Base-by-base conservation (phyloP, 2,888 invertebrate species). In the Hyalella azteca region DNA sequence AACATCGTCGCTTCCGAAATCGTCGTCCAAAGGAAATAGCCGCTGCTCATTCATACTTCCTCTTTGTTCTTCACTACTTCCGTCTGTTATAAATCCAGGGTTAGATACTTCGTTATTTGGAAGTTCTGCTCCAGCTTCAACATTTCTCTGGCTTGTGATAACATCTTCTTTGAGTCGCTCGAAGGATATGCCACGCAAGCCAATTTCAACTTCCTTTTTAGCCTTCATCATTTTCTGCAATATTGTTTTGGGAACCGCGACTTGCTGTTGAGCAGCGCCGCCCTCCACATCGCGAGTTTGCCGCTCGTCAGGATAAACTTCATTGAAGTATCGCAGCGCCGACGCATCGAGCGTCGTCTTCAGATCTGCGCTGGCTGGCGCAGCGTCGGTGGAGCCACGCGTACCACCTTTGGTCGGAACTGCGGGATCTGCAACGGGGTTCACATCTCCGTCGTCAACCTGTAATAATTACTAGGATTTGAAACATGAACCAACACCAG, bases 251-350 rank as follows among this genome's bases (percentile, higher is more conserved):
- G 66, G 66, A 9, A 7, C 29, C n/a, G 7, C 66, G 3, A 54
- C 26, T 26, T 2, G 7, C 29, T 13, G 54, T 11, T 19, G 22
- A 26, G 54, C 7, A 26, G 36, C 22, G 32, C 19, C 36, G 7
- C 19, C 66, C 19, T 7, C 36, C 7, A 15, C 39, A 36, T 7
- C 36, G 36, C 66, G 11, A 36, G 5, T 19, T 66, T 7, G 66
- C 66, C 39, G 32, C 36, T 66, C 66, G 32, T 66, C 66, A 13
- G 66, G 66, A 36, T 36, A 66, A 15, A 66, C 66, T 66, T 66
- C 66, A 66, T 66, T 66, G 36, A 66, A 66, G 36, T 66, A 66
- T 66, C 29, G 32, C 3, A 66, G 36, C 32, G 66, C 66, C 4
- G 36, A 36, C 7, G 66, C 19, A 36, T 66, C 66, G 5, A 66